phyloP scores from a whole-genome alignment of 2,797 vertebrate species.

The Arvicola amphibius region DNA sequence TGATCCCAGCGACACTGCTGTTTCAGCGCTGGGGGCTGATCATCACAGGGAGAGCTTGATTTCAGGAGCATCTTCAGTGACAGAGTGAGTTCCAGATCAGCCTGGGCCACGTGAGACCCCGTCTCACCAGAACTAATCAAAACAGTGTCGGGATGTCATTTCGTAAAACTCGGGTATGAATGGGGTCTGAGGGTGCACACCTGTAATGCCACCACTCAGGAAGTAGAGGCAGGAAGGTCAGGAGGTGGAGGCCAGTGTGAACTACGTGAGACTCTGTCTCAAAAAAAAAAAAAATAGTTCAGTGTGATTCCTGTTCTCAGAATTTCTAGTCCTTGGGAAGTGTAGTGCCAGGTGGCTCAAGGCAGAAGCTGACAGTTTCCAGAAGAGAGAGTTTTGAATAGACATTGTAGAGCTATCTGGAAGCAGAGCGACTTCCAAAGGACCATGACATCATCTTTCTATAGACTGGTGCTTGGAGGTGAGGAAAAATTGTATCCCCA shows the following conservation, averaged over 20 bases:
- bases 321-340: neutral
- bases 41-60: neutral
- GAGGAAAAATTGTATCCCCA: neutral
- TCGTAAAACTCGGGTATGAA: neutral
- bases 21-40: neutral
- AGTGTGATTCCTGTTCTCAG: neutral
- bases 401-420: neutral
- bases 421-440: neutral
- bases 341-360: neutral
- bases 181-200: neutral
- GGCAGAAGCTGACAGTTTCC: neutral
- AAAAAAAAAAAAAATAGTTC: neutral
- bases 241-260: neutral
- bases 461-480: neutral
- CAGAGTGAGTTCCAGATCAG: neutral
- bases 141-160: neutral
- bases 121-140: neutral
- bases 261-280: neutral
- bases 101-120: neutral
- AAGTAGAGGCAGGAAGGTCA: neutral
- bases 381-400: neutral
- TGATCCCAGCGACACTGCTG: neutral
- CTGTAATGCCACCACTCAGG: neutral
- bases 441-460: neutral
- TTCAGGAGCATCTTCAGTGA: neutral